Evolutionary conservation across 1,140 invertebrate genomes (phyloP).

Genomic region (Batillaria attramentaria): DNA sequence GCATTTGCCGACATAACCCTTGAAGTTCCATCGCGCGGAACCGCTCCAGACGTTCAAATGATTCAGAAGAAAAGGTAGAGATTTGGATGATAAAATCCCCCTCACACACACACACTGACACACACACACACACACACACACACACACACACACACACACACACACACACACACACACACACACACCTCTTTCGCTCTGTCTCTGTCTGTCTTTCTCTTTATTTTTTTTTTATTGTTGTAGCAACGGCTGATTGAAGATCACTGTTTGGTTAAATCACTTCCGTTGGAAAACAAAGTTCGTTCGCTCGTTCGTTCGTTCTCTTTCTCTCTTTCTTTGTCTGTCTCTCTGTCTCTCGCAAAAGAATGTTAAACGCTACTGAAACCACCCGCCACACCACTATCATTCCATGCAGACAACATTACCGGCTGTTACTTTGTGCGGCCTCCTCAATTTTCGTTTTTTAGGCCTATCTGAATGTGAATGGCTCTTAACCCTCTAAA

Average conservation of each 20-base stretch:
- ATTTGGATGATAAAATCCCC: not conserved
- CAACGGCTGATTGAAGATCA: not conserved
- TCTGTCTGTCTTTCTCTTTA: not conserved
- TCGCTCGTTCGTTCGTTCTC: not conserved
- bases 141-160: not conserved
- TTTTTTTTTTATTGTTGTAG: not conserved
- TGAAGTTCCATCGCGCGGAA: too few relatives aligned
- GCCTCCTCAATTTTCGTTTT: too few relatives aligned
- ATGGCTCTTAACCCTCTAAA: too few relatives aligned
- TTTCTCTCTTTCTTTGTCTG: not conserved
- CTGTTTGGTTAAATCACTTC: not conserved
- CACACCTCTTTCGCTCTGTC: too few relatives aligned
- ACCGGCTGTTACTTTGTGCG: too few relatives aligned
- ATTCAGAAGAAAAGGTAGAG: not conserved
- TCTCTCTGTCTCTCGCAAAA: too few relatives aligned
- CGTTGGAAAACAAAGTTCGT: not conserved
- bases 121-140: constrained; percentile 5
- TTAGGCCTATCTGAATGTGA: too few relatives aligned
- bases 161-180: not conserved
- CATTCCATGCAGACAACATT: too few relatives aligned
- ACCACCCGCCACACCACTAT: too few relatives aligned
- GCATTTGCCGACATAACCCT: too few relatives aligned
- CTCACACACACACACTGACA: not conserved
- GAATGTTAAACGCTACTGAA: too few relatives aligned
- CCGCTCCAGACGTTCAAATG: too few relatives aligned